Base-by-base conservation (phyloP, 1,140 invertebrate genomes). In the Uloborus diversus region DNA sequence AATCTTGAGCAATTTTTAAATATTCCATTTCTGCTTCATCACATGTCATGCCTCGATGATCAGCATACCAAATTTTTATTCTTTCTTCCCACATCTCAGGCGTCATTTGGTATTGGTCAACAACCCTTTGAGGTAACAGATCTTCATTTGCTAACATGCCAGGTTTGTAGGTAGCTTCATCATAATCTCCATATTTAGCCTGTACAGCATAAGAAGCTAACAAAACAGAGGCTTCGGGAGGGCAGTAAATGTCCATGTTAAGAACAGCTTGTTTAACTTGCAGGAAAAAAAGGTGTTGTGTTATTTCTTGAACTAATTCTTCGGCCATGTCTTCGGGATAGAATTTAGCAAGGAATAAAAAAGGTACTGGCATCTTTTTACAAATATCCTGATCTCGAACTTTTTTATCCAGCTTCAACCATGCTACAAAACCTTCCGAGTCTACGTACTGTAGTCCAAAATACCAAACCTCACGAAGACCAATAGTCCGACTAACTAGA, bases 21-120 rank as follows among this genome's bases (percentile, higher is more conserved):
- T 99, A 99, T 85, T 99, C 97, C 94, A 99, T 97, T 90, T 99
- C 97, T 2, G 98, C 97, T 87, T 99, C 98, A 85, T 99, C 97
- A 57, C 84, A 80, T 14, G 84, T 83, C 94, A 96, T 96, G 4
- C 94, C 94, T 84, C 93, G 91, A 85, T 97, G 95, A 82, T 91
- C 89, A 33, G 84, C 85, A 84, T 89, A 91, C 92, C 91, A 92
- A 83, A 95, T 94, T 86, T 94, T 95, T 70, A 99, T 99, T 83
- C 96, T 90, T 84, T 99, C 96, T 86, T 99, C 96, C 98, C 98
- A 99, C 94, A 99, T 98, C 85, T 98, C 94, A 4, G 95, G 91
- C 4, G 96, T 96, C 94, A 99, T 95, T 90, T 98, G 94, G 88
- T 99, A 99, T 85, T 99, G 98, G 87, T 98, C 95, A 51, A 97